Evolutionary conservation across 2,888 invertebrate species (phyloP).

Genomic region (Neocrepidodera transversa): DNA sequence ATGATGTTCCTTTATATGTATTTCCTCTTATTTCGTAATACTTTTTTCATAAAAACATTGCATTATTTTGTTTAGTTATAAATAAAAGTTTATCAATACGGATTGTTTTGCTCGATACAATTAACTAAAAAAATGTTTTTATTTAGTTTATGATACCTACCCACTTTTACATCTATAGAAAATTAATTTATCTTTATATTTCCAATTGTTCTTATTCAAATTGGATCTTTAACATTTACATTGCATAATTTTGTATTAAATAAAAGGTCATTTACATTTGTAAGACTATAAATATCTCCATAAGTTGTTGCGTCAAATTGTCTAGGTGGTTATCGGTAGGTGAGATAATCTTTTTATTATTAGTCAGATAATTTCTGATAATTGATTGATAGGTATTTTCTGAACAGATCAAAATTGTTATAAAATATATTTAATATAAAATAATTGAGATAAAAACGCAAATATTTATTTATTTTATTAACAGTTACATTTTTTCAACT

Average conservation of each 20-base stretch:
- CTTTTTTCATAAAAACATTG: background rate
- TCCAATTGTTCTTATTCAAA: background rate
- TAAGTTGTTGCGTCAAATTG: slow-evolving; percentile 5
- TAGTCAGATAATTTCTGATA: too few species aligned
- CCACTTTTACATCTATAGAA: background rate
- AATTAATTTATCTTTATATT: background rate
- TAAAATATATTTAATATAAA: too few species aligned
- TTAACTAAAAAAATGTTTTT: background rate
- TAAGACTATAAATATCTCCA: slow-evolving; percentile 3
- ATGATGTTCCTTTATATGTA: slow-evolving; percentile 27
- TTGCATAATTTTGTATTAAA: background rate
- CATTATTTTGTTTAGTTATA: background rate
- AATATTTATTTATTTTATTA: too few species aligned
- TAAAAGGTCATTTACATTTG: slow-evolving; percentile 10
- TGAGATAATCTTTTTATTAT: background rate
- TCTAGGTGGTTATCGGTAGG: background rate
- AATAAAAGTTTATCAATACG: background rate
- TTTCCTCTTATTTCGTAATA: slow-evolving; percentile 18
- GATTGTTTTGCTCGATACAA: background rate
- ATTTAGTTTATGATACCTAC: background rate
- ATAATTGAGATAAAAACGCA: too few species aligned
- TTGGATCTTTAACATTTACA: too few species aligned
- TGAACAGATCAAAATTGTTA: too few species aligned
- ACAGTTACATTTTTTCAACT: too few species aligned
- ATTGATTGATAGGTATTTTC: too few species aligned